These are phyloP conservation scores for Rhizoglyphus robini DNA, from an alignment of 1,140 invertebrate genomes.

Conservation along the genomic window DNA sequence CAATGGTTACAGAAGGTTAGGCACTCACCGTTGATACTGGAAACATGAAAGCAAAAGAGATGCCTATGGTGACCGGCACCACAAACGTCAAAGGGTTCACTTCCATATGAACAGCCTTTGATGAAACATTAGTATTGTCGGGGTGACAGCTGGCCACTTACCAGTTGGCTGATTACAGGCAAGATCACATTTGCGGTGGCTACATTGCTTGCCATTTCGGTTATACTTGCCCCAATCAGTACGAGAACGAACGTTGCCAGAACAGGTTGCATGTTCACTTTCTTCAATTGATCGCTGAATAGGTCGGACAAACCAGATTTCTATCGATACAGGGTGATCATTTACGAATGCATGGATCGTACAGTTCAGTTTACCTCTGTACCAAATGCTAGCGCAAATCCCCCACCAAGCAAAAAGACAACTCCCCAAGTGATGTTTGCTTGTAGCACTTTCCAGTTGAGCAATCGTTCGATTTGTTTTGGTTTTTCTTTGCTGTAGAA, in stretches of 20 bases:
- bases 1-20: not conserved
- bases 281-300: conserved; percentile 46
- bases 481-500: conserved; percentile 16
- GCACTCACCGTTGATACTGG: conserved; percentile 38
- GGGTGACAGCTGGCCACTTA: too few species aligned
- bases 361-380: conserved; percentile 40
- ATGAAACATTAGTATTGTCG: too few species aligned
- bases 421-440: conserved; percentile 40
- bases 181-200: conserved; percentile 69
- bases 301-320: conserved; percentile 56
- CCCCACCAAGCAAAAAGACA: conserved; percentile 49
- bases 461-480: conserved; percentile 21
- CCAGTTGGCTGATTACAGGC: conserved; percentile 62
- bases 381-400: conserved; percentile 72
- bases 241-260: conserved; percentile 33
- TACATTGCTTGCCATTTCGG: conserved; percentile 68
- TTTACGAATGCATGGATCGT: not conserved
- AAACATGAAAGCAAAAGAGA: conserved; percentile 44
- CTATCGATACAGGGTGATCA: conserved; percentile 22
- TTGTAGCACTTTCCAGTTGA: conserved; percentile 35
- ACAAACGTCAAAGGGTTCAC: conserved; percentile 28
- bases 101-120: conserved; percentile 21
- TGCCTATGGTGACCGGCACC: conserved; percentile 37
- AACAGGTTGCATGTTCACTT: conserved; percentile 32
- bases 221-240: conserved; percentile 41